These are phyloP conservation scores for Onthophagus sagittarius DNA, from an alignment of 2,888 invertebrate genomes.

Conservation along the genomic window DNA sequence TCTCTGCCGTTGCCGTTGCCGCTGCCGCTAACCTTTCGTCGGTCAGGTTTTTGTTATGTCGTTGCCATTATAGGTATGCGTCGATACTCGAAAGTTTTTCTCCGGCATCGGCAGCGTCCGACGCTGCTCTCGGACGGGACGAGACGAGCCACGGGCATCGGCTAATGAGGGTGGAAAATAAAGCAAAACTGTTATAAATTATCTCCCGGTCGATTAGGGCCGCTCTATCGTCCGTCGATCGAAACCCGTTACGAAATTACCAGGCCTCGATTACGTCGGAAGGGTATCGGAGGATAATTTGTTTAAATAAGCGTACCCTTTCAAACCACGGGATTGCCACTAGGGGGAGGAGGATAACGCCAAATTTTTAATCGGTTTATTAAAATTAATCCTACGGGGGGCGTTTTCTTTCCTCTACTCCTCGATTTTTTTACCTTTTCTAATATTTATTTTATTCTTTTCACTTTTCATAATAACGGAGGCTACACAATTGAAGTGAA, in stretches of 20 bases:
- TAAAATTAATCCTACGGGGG: conserved; percentile 1
- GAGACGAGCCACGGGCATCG: conserved; percentile 28
- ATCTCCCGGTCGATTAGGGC: conserved; percentile 46
- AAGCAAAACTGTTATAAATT: conserved; percentile 48
- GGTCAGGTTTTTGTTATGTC: conserved; percentile 48
- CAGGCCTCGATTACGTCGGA: conserved; percentile 44
- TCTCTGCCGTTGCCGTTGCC: conserved; percentile 22
- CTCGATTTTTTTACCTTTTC: background rate
- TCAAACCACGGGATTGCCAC: background rate
- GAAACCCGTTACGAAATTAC: conserved; percentile 50
- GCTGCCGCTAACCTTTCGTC: conserved; percentile 38
- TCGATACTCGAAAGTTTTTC: conserved; percentile 45
- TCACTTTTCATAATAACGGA: background rate
- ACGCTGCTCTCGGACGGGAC: conserved; percentile 18
- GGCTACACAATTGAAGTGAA: background rate
- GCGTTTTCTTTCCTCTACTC: background rate
- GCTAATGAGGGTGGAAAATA: conserved; percentile 49
- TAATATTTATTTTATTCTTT: background rate
- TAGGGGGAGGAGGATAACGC: background rate
- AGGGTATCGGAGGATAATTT: conserved; percentile 42
- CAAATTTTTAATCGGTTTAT: conserved; percentile 12
- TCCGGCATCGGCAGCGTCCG: conserved; percentile 34
- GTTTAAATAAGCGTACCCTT: conserved; percentile 35
- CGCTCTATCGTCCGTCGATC: conserved; percentile 48
- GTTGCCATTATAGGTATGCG: conserved; percentile 46